These are phyloP conservation scores for Lasioglossum albipes DNA, from an alignment of 1,140 invertebrate genomes.

Conservation along the genomic window DNA sequence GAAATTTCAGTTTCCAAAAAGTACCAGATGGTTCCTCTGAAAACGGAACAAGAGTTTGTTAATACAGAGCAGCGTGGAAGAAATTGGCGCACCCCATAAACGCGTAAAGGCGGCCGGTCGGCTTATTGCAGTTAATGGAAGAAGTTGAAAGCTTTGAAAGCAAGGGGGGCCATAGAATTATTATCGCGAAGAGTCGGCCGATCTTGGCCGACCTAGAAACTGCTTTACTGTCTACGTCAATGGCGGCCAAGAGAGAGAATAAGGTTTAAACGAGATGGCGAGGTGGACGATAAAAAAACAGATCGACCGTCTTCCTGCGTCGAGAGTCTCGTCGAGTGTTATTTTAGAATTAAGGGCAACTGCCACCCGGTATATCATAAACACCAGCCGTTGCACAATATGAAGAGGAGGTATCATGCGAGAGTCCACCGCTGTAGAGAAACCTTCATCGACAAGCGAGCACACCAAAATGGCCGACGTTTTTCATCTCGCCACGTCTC, in stretches of 20 bases:
- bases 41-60: too few species aligned
- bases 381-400: neutral
- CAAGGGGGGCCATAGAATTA: too few species aligned
- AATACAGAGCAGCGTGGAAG: too few species aligned
- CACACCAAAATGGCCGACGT: neutral
- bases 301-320: slow-evolving; percentile 11
- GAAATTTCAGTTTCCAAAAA: too few species aligned
- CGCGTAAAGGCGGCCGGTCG: too few species aligned
- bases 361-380: neutral
- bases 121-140: too few species aligned
- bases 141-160: too few species aligned
- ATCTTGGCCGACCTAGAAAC: slow-evolving; percentile 19
- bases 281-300: slow-evolving; percentile 31
- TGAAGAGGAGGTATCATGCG: neutral
- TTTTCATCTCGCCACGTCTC: neutral
- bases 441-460: neutral
- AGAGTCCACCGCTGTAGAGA: neutral
- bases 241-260: slow-evolving; percentile 2
- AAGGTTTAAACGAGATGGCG: slow-evolving; percentile 25
- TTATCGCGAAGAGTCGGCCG: too few species aligned
- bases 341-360: slow-evolving; percentile 40
- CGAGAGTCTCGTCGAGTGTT: slow-evolving; percentile 14
- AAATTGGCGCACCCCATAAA: too few species aligned
- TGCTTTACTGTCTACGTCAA: slow-evolving; percentile 16
- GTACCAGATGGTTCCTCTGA: too few species aligned